These are phyloP conservation scores for Pseudolaguvia tuberculata DNA, from an alignment of 2,113 vertebrate species.

Conservation along the genomic window DNA sequence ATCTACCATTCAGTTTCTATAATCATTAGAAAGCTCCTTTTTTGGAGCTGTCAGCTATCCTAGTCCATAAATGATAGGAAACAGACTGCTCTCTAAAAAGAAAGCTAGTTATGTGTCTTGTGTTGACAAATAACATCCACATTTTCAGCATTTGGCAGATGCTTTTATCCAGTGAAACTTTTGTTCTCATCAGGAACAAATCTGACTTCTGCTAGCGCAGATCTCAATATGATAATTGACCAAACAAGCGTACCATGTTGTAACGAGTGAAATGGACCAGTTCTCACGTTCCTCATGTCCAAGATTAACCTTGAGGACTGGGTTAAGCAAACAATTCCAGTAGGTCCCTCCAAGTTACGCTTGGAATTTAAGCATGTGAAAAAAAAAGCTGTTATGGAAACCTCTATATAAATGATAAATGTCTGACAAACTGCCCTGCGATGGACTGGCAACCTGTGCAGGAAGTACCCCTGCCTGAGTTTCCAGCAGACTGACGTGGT, in stretches of 20 bases:
- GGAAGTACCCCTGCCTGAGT: no score
- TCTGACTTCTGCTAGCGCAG: neutral
- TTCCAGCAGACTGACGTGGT: no score
- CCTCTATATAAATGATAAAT: neutral
- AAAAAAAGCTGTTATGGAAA: neutral
- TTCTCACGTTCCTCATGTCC: neutral
- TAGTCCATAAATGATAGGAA: constrained; percentile 39
- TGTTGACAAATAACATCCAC: constrained; percentile 10
- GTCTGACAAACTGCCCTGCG: neutral
- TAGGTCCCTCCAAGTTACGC: neutral
- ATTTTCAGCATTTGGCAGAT: neutral
- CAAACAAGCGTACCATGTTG: no score
- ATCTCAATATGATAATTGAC: no score
- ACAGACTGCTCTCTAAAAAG: constrained; percentile 35
- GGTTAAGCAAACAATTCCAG: neutral
- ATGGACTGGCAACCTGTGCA: no score
- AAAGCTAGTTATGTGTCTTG: constrained; percentile 13
- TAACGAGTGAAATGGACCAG: neutral
- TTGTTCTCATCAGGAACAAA: neutral
- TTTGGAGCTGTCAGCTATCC: constrained; percentile 35
- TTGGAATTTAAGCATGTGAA: neutral
- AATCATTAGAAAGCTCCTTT: constrained; percentile 46
- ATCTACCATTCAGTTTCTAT: constrained; percentile 52
- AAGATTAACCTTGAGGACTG: neutral
- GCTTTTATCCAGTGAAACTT: neutral